Conservation (phyloP, 2,113 vertebrate genomes). For the Dipodomys stephensi region DNA sequence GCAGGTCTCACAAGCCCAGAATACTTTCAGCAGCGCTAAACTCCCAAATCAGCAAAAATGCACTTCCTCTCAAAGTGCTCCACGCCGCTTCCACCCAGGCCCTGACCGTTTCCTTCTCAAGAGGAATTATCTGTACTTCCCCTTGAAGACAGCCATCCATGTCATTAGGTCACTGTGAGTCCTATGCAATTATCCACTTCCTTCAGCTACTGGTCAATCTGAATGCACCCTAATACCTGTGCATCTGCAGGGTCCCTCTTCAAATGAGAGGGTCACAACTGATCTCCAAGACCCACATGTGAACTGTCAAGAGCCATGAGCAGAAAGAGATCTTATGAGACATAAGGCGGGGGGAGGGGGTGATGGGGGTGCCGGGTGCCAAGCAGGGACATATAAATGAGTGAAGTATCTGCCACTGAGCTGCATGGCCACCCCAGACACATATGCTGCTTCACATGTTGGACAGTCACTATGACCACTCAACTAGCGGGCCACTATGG, state of each 20-base stretch:
- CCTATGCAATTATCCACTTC: background rate
- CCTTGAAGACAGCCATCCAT: background rate
- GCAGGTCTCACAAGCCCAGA: background rate
- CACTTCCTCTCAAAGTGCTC: background rate
- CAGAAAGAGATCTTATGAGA: background rate
- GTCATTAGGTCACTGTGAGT: background rate
- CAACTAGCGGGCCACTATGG: background rate
- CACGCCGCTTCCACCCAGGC: no score
- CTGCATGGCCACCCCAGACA: no score
- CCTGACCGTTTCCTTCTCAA: background rate
- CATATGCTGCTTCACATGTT: background rate
- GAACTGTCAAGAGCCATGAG: background rate
- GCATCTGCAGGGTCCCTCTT: background rate
- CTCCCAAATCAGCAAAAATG: background rate
- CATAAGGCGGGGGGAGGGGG: no score
- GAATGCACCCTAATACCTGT: background rate
- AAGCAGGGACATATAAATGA: background rate
- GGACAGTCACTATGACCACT: background rate
- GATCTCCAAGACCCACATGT: background rate
- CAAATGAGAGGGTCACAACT: background rate
- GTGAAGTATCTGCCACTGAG: background rate
- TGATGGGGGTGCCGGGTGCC: background rate
- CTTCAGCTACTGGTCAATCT: background rate
- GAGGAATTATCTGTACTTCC: background rate
- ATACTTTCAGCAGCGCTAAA: background rate